Conservation (phyloP, 1,140 invertebrate genomes). For the Tetraneura akinire region DNA sequence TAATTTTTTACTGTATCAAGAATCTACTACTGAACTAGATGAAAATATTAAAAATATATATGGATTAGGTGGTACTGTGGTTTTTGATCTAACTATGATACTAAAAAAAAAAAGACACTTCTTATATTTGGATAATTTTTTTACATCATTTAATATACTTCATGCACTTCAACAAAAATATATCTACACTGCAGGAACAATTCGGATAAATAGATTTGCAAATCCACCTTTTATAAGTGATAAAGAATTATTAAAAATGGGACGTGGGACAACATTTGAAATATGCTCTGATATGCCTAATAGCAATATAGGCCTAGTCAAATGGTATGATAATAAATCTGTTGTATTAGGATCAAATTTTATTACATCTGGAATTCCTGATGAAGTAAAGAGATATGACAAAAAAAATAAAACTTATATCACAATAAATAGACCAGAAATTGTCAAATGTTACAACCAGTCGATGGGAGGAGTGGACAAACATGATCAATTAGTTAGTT, state of each 20-base stretch:
- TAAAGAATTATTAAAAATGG: neutral
- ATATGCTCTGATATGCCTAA: neutral
- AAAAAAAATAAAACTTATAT: neutral
- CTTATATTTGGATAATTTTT: slow-evolving; percentile 5
- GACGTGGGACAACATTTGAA: slow-evolving; percentile 10
- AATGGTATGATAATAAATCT: slow-evolving; percentile 21
- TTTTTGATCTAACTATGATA: neutral
- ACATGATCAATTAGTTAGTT: too few species aligned
- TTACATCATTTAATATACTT: slow-evolving; percentile 3
- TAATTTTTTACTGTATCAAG: neutral
- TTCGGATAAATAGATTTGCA: slow-evolving; percentile 1
- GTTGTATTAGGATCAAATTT: slow-evolving; percentile 11
- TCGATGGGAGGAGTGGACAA: too few species aligned
- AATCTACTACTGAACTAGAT: slow-evolving; percentile 1
- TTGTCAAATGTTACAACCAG: too few species aligned
- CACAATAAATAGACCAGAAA: too few species aligned
- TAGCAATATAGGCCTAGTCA: neutral
- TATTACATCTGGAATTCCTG: neutral
- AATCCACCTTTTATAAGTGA: slow-evolving; percentile 6
- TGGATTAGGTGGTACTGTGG: slow-evolving; percentile 4
- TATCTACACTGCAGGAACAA: neutral
- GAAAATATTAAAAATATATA: neutral
- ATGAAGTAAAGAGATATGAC: neutral
- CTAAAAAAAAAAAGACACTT: neutral
- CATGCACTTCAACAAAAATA: neutral